These are phyloP conservation scores for Rhizoglyphus robini DNA, from an alignment of 1,140 invertebrate species.

Conservation along the genomic window DNA sequence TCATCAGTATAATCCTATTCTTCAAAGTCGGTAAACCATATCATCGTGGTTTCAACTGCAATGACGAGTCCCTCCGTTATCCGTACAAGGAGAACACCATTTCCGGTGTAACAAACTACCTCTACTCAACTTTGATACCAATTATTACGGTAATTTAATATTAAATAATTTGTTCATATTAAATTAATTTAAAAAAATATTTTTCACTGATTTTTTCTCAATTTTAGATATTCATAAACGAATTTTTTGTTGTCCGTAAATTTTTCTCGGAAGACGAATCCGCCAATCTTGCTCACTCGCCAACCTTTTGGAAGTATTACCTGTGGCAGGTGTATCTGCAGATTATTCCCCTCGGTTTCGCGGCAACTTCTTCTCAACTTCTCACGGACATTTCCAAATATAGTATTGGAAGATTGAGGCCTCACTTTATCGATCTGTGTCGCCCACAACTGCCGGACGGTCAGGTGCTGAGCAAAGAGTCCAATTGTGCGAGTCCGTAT, in stretches of 20 bases:
- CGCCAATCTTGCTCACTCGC: too few relatives aligned
- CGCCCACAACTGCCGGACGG: conserved; percentile 31
- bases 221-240: conserved; percentile 4
- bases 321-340: conserved; percentile 16
- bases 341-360: conserved; percentile 66
- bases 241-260: neutral
- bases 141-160: neutral
- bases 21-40: conserved; percentile 51
- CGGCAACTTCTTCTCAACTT: conserved; percentile 59
- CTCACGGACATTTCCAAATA: conserved; percentile 82
- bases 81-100: conserved; percentile 54
- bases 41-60: conserved; percentile 83
- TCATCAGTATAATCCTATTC: neutral
- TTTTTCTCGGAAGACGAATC: neutral
- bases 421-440: conserved; percentile 66
- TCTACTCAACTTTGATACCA: conserved; percentile 13
- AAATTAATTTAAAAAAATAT: neutral
- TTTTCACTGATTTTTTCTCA: neutral
- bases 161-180: neutral
- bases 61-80: conserved; percentile 79
- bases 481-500: conserved; percentile 22
- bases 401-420: conserved; percentile 70
- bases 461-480: conserved; percentile 21
- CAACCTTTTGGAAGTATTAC: neutral
- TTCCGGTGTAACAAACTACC: conserved; percentile 56